Evolutionary conservation across 2,888 invertebrate genomes (phyloP), one percentile per base, ranked within the genome.

Genomic region (Coelopa pilipes): DNA sequence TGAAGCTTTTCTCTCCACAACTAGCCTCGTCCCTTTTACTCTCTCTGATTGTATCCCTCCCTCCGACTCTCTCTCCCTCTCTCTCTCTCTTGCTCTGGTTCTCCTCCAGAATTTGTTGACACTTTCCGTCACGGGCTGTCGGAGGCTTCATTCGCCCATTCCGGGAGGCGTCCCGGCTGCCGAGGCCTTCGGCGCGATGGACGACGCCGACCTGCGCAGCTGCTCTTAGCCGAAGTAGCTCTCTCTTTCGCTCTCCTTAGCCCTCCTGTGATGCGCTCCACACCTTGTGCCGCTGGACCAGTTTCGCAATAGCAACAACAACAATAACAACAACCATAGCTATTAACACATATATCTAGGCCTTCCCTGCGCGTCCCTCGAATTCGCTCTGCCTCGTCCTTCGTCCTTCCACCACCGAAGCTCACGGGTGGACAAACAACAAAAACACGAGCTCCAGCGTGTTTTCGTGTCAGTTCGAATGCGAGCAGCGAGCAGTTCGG

Each of bases 401-500:
- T n/a, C 55, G 15, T 1, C 2, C n/a, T 21, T 1, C 47, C 45
- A 13, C 46, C 34, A 15, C 12, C 47, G 12, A 49, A 34, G 49
- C 59, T 46, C 13, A 70, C 47, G 10, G 46, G 2, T 49, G 47
- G n/a, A n/a, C n/a, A n/a, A n/a, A 65, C 50, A 70, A 65, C 65
- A 71, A 71, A 74, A 72, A 72, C 62, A 67, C 60, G 47, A 63
- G 74, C 55, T 59, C 73, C 73, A 70, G 75, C 77, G 76, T 80
- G 78, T 79, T 81, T 79, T 81, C 77, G 78, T 80, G 79, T 81
- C 85, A 84, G 84, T 84, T 83, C 74, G 76, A 81, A 84, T 80
- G 77, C 77, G 81, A 81, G 81, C 81, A 78, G 79, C 80, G 79
- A 80, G 80, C 80, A 78, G 82, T 76, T 75, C 81, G 85, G 82